phyloP scores from a whole-genome alignment of 2,113 vertebrate genomes.

The Cololabis saira region DNA sequence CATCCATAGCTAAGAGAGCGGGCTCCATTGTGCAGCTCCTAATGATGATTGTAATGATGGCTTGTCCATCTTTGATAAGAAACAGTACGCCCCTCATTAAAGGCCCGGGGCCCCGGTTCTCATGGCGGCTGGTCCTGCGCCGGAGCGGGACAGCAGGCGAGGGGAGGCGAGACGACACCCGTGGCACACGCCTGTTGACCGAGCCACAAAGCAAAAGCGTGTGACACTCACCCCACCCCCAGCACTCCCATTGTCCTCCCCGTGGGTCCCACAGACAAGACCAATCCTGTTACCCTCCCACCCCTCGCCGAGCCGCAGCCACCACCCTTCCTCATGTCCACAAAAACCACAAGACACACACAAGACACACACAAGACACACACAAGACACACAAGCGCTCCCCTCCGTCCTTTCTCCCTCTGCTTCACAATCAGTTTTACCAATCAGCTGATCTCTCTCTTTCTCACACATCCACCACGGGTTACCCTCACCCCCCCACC shows the following conservation, averaged over 20 bases:
- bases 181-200: constrained; percentile 86
- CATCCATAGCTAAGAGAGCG: constrained; percentile 53
- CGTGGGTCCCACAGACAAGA: constrained; percentile 72
- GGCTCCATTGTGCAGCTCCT: constrained; percentile 67
- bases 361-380: constrained; percentile 52
- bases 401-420: constrained; percentile 39
- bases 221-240: constrained; percentile 74
- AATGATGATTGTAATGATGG: constrained; percentile 80
- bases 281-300: constrained; percentile 62
- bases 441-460: constrained; percentile 78
- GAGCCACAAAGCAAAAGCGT: constrained; percentile 81
- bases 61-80: constrained; percentile 83
- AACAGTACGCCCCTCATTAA: constrained; percentile 81
- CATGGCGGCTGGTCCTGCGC: constrained; percentile 56
- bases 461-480: constrained; percentile 61
- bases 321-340: constrained; percentile 1
- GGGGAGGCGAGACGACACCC: constrained; percentile 74
- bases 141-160: constrained; percentile 77
- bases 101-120: constrained; percentile 65
- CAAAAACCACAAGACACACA: constrained; percentile 41
- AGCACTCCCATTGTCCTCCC: constrained; percentile 67
- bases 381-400: constrained; percentile 47
- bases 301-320: constrained; percentile 1
- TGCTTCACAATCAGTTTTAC: constrained; percentile 73
- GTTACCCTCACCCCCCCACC: constrained; percentile 22